Conservation (phyloP, 1,140 invertebrate genomes). For the Drosophila sturtevanti region DNA sequence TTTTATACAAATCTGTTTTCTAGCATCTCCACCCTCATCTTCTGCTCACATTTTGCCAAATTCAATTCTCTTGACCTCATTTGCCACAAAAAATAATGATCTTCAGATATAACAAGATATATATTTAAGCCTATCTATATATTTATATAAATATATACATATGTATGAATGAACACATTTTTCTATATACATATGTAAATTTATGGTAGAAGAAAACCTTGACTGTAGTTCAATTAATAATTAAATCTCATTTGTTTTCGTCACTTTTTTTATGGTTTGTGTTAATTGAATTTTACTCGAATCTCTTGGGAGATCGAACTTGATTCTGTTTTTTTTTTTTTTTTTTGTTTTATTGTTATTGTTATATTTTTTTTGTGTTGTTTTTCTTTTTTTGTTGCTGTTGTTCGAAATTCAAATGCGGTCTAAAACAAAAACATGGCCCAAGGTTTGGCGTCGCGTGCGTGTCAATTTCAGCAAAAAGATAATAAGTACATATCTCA, state of each 20-base stretch:
- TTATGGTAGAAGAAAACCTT: constrained; percentile 47
- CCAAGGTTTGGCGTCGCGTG: constrained; percentile 60
- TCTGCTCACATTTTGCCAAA: constrained; percentile 48
- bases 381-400: constrained; percentile 17
- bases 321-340: constrained; percentile 30
- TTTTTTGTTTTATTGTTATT: constrained; percentile 25
- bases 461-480: constrained; percentile 50
- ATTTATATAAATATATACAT: constrained; percentile 12
- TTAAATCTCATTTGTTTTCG: constrained; percentile 66
- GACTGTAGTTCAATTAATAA: constrained; percentile 75
- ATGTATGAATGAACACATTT: constrained; percentile 16
- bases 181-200: constrained; percentile 41
- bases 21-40: constrained; percentile 57
- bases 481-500: constrained; percentile 31
- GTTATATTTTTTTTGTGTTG: constrained; percentile 38
- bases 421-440: constrained; percentile 32
- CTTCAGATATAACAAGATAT: constrained; percentile 13
- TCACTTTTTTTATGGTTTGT: constrained; percentile 48
- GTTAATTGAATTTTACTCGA: constrained; percentile 67
- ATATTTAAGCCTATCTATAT: constrained; percentile 9
- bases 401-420: constrained; percentile 49
- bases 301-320: constrained; percentile 5
- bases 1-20: background rate
- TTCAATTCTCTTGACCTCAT: constrained; percentile 64
- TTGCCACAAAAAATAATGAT: constrained; percentile 27